A percentile compares a stretch with the other conserved stretches of the same genome.
These are phyloP conservation scores for Plectrocnemia conspersa DNA, from an alignment of 1,140 invertebrate genomes.

Conservation along the genomic window DNA sequence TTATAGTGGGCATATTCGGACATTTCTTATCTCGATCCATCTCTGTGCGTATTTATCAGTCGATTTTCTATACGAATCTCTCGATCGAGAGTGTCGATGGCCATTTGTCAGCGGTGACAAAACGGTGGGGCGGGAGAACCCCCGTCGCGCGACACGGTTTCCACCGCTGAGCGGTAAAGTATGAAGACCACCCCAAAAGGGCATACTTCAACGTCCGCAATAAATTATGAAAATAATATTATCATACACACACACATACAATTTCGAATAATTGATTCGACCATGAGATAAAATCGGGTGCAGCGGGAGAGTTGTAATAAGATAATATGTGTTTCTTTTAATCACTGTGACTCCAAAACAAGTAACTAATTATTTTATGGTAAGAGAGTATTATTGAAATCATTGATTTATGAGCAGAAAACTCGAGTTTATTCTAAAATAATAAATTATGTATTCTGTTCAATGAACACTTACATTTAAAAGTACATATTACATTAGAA, in stretches of 20 bases:
- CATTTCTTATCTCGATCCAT: neutral
- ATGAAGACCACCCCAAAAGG: constrained; percentile 7
- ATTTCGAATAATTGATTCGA: neutral
- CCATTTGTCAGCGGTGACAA: too few relatives aligned
- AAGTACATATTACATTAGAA: too few relatives aligned
- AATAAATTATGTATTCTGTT: too few relatives aligned
- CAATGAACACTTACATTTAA: too few relatives aligned
- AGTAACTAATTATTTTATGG: too few relatives aligned
- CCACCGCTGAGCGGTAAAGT: neutral
- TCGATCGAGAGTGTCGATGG: neutral
- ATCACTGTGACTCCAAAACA: too few relatives aligned
- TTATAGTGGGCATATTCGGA: neutral
- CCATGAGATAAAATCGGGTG: neutral
- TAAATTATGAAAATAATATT: too few relatives aligned
- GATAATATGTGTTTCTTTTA: neutral
- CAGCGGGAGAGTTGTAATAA: neutral
- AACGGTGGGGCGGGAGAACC: neutral
- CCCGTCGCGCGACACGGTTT: constrained; percentile 7
- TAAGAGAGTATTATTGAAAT: too few relatives aligned
- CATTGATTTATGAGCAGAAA: too few relatives aligned
- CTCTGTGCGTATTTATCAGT: neutral
- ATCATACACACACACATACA: too few relatives aligned
- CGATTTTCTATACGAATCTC: neutral
- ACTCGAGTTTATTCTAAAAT: too few relatives aligned
- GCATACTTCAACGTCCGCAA: neutral